phyloP scores from a whole-genome alignment of 2,113 vertebrate species.

The Rafetus swinhoei region DNA sequence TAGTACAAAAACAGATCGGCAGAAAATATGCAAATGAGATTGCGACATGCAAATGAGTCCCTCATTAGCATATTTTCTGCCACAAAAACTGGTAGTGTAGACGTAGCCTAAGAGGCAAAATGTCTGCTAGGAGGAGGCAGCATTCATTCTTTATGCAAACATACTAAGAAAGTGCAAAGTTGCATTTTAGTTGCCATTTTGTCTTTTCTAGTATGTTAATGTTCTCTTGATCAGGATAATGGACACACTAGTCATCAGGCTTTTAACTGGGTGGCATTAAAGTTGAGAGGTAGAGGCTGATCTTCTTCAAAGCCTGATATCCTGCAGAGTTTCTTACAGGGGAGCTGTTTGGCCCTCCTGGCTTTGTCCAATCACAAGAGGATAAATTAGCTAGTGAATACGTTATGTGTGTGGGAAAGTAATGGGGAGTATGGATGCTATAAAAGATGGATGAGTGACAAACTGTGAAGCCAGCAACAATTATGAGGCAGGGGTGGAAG shows the following conservation, averaged over 20 bases:
- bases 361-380: not conserved
- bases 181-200: not conserved
- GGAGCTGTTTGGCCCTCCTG: not conserved
- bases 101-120: not conserved
- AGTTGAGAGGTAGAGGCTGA: not conserved
- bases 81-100: too few relatives aligned
- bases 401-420: not conserved
- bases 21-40: too few relatives aligned
- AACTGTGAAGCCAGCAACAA: not conserved
- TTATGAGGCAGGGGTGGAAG: not conserved
- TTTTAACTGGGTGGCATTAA: not conserved
- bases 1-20: too few relatives aligned
- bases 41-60: too few relatives aligned
- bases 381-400: not conserved
- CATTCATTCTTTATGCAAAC: not conserved
- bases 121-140: not conserved
- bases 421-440: too few relatives aligned
- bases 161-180: not conserved
- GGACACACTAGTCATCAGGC: not conserved
- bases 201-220: not conserved
- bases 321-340: not conserved
- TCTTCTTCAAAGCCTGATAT: not conserved
- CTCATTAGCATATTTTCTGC: too few relatives aligned
- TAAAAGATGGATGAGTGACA: too few relatives aligned
- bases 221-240: not conserved